Base-by-base conservation (phyloP, 35 echinoderm and acorn worm species). In the Heliocidaris tuberculata region DNA sequence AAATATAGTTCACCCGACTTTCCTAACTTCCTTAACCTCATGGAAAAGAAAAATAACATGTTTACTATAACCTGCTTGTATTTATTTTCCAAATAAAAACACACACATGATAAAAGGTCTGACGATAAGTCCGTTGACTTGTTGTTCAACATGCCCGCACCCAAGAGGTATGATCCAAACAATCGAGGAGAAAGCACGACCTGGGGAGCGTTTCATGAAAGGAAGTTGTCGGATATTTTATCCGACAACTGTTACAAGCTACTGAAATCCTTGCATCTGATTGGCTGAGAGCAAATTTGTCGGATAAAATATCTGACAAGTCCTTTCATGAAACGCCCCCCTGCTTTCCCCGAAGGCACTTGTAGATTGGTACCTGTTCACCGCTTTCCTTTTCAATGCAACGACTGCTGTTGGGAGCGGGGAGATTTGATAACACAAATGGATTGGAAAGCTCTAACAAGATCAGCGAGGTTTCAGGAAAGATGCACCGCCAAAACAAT, bases 81-180 rank as follows among this genome's bases (percentile, higher is more conserved):
- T 60, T 60, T 60, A 60, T 60, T 60, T 60, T 10, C 59, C 59
- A 60, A 15, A 19, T 60, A 78, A 27, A 78, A 24, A 27, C 65
- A 8, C 65, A 78, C 27, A 78, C 65, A n/a, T n/a, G 19, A 78
- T 78, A n/a, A 78, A 78, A 56, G 52, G 10, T 24, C 27, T 78
- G 65, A 78, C 65, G 65, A 78, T 78, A 78, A 89, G 87, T 89
- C 87, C 87, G 87, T 89, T 89, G 87, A 89, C 87, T 89, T 89
- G 31, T 89, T 47, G 47, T 89, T 89, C 30, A 89, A 89, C 87
- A 89, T 48, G 87, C 86, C 31, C 8, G 17, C 65, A 78, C 21
- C 65, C 65, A 47, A n/a, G 87, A 89, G 47, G 32, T 5, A 24
- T 47, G 31, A 42, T 32, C 31, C 87, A 9, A 89, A 42, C 31